phyloP scores from a whole-genome alignment of 2,113 vertebrate species.

The Empidonax traillii region DNA sequence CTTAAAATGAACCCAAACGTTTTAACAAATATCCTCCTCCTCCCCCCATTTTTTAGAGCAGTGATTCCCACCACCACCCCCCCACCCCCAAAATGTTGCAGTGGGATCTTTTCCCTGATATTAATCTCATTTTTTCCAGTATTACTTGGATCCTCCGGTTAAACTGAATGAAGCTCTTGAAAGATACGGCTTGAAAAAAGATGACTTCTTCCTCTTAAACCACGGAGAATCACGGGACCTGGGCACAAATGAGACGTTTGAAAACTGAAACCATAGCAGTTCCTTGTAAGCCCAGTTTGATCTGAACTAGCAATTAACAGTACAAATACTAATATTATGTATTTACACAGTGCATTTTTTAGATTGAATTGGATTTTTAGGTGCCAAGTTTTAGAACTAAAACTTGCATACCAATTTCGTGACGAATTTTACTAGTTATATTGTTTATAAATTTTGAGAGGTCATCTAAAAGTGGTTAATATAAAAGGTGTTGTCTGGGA shows the following conservation, averaged over 20 bases:
- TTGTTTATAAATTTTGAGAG: neutral
- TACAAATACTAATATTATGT: neutral
- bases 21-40: neutral
- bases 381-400: slow-evolving; percentile 11
- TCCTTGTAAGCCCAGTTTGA: neutral
- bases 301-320: neutral
- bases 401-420: neutral
- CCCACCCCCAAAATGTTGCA: neutral
- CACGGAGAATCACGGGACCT: slow-evolving; percentile 90
- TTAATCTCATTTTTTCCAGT: slow-evolving; percentile 69
- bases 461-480: neutral
- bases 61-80: accelerated
- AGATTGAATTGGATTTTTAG: slow-evolving; percentile 21
- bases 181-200: slow-evolving; percentile 79
- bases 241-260: slow-evolving; percentile 66
- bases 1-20: neutral
- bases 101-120: neutral
- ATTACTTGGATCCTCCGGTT: slow-evolving; percentile 90
- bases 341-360: neutral
- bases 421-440: neutral
- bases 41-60: neutral
- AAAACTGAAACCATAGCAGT: slow-evolving; percentile 50
- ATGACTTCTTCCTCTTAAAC: slow-evolving; percentile 88
- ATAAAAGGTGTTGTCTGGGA: neutral
- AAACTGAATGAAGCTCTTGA: slow-evolving; percentile 86